Conservation (phyloP, 2,888 invertebrate genomes). For the Thereva unica region DNA sequence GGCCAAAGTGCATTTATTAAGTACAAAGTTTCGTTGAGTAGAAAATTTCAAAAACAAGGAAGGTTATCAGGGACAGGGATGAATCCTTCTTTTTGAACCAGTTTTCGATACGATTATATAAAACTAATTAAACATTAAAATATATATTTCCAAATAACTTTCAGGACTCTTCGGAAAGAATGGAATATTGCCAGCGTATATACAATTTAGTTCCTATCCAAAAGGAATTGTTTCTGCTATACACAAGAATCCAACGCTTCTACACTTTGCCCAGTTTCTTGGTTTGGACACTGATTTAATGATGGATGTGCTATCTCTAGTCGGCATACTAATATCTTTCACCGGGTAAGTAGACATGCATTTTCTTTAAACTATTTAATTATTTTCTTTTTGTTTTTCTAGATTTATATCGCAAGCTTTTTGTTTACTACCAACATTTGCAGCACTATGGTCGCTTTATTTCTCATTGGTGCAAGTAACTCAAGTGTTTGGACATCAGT, state of each 20-base stretch:
- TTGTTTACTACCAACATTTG: slow-evolving; percentile 66
- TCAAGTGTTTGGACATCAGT: slow-evolving; percentile 61
- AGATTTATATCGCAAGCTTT: slow-evolving; percentile 66
- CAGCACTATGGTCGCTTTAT: slow-evolving; percentile 70
- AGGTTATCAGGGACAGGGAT: too few species aligned
- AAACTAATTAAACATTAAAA: neutral
- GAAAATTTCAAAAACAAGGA: too few species aligned
- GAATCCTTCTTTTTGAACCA: too few species aligned
- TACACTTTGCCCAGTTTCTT: slow-evolving; percentile 69
- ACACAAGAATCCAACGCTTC: slow-evolving; percentile 66
- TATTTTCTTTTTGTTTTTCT: slow-evolving; percentile 40
- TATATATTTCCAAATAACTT: slow-evolving; percentile 25
- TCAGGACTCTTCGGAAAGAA: slow-evolving; percentile 76
- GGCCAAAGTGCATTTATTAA: too few species aligned
- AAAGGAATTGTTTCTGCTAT: slow-evolving; percentile 49
- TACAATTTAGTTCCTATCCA: slow-evolving; percentile 55
- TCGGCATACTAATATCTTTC: slow-evolving; percentile 69
- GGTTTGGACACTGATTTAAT: slow-evolving; percentile 69
- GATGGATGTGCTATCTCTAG: slow-evolving; percentile 68
- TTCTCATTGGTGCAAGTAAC: slow-evolving; percentile 77
- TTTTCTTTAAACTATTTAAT: slow-evolving; percentile 1
- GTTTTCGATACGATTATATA: too few species aligned
- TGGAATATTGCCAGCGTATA: slow-evolving; percentile 70
- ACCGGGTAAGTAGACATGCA: slow-evolving; percentile 60
- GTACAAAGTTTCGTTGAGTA: too few species aligned